A percentile compares a stretch with the other conserved stretches of the same genome.
Evolutionary conservation across 1,140 invertebrate species (phyloP).

Genomic region (Drosophila parabipectinata): DNA sequence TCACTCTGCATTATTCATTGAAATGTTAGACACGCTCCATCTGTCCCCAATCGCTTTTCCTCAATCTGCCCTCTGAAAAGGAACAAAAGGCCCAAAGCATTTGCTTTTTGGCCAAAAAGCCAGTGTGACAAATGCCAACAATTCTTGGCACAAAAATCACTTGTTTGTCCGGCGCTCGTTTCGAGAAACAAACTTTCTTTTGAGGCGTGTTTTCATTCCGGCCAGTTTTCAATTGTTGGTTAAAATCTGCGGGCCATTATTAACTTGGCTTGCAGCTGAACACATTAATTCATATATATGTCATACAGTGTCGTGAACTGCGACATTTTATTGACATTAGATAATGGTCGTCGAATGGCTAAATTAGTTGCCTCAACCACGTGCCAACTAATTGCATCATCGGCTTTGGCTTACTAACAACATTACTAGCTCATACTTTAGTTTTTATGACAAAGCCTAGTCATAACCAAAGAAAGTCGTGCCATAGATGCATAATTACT

Average conservation of each 20-base stretch:
- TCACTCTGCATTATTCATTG: constrained; percentile 21
- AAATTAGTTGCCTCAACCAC: constrained; percentile 22
- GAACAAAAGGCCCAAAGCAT: constrained; percentile 25
- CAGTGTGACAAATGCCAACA: constrained; percentile 41
- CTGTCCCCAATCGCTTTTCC: constrained; percentile 42
- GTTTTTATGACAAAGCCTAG: constrained; percentile 25
- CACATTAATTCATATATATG: constrained; percentile 25
- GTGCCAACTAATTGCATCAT: constrained; percentile 54
- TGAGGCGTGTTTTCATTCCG: constrained; percentile 55
- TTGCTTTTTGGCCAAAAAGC: constrained; percentile 33
- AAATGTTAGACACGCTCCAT: constrained; percentile 20
- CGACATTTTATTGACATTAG: constrained; percentile 64
- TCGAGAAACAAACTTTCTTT: constrained; percentile 64
- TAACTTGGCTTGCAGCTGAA: constrained; percentile 32
- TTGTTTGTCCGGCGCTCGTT: constrained; percentile 37
- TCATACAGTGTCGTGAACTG: constrained; percentile 60
- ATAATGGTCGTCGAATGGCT: constrained; percentile 47
- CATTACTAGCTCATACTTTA: constrained; percentile 26
- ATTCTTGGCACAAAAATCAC: constrained; percentile 51
- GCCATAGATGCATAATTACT: constrained; percentile 37
- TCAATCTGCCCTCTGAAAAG: constrained; percentile 23
- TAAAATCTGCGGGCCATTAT: constrained; percentile 43
- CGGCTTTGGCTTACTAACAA: constrained; percentile 6
- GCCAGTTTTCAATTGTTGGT: constrained; percentile 44
- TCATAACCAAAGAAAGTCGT: constrained; percentile 33